Percentiles rank a stretch among this genome's conserved stretches.
These are phyloP conservation scores for Chloroceryle amazona DNA, from an alignment of 2,797 vertebrate species.

Conservation along the genomic window DNA sequence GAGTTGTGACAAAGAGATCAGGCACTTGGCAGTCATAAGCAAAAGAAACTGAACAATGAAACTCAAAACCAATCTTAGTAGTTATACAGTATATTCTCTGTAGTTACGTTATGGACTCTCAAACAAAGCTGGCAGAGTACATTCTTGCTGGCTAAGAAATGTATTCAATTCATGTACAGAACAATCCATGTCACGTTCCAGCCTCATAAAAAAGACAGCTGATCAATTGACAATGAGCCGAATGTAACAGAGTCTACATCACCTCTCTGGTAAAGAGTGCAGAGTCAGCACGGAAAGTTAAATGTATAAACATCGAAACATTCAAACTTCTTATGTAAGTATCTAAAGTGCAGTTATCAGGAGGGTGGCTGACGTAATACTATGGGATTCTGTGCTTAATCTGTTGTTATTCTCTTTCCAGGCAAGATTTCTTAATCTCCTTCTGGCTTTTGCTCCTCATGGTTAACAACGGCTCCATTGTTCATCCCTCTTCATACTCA, in stretches of 20 bases:
- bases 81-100: not conserved
- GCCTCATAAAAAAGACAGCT: not conserved
- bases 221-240: not conserved
- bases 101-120: not conserved
- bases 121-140: not conserved
- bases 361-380: not conserved
- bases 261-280: not conserved
- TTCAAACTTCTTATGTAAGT: not conserved
- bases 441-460: not conserved
- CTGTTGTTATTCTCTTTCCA: conserved; percentile 13
- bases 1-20: not conserved
- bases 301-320: not conserved
- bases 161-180: not conserved
- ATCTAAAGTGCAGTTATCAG: conserved; percentile 27
- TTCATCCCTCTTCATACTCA: not conserved
- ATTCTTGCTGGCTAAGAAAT: not conserved
- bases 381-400: not conserved
- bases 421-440: conserved; percentile 17
- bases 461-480: not conserved
- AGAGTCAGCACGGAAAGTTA: not conserved
- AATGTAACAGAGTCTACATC: not conserved
- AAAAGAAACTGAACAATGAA: not conserved
- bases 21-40: conserved; percentile 23
- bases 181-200: not conserved
- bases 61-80: not conserved